Base-by-base conservation (phyloP, 2,797 vertebrate species). In the Scarus forsteni region DNA sequence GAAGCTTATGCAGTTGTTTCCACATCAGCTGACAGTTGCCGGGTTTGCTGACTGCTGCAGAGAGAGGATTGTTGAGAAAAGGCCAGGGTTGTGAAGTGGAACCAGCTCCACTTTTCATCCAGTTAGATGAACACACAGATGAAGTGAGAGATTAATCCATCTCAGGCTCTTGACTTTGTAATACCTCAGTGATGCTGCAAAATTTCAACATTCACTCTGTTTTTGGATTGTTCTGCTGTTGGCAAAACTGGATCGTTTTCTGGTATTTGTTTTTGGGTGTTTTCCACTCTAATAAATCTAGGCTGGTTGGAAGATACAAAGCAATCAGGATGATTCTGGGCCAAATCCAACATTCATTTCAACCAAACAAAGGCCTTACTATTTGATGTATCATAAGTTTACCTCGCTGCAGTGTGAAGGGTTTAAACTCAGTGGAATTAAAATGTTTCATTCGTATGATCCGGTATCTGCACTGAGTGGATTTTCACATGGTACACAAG, bases 91-190 rank as follows among this genome's bases (percentile, higher is more conserved):
- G 80, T 74, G 75, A 81, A 76, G 72, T 74, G 62, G 74, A 80
- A 77, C 67, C 50, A 52, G 79, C 66, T 19, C 70, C 57, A 68
- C 62, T 80, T 85, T 61, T 80, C 65, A 81, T 84, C 67, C 61
- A 64, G 51, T 60, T 60, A 79, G 65, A 79, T 64, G 57, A 82
- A 60, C 77, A 55, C 67, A 80, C 67, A 75, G 80, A 80, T 60
- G 57, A 66, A 56, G 16, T 7, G 50, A 71, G 36, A 42, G 60
- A 75, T 72, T 62, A 61, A 86, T 75, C 46, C 64, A 7, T 5
- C 57, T 56, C 51, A 64, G 60, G 46, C 40, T 65, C 18, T 55
- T 64, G 55, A 58, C 15, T n/a, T 51, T 50, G 10, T 19, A 52
- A 53, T 19, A 7, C 14, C 56, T 52, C 34, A 44, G 11, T 5